These are phyloP conservation scores for Monochamus alternatus DNA, from an alignment of 2,888 invertebrate species.

Conservation along the genomic window DNA sequence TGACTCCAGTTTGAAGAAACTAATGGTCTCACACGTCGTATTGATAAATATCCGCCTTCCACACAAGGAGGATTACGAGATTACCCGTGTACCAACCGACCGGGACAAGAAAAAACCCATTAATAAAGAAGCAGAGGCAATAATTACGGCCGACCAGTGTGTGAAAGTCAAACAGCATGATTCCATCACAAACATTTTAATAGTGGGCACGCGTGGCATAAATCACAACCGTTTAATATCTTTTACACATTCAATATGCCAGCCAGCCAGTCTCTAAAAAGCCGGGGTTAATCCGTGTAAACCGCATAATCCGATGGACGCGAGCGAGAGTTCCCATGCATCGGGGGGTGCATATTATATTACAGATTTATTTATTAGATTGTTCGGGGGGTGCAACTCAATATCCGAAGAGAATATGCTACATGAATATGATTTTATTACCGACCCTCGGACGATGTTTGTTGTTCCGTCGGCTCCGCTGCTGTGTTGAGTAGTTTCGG, in stretches of 20 bases:
- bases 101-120: conserved; percentile 41
- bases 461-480: conserved; percentile 33
- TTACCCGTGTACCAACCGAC: conserved; percentile 13
- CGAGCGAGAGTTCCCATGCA: conserved; percentile 62
- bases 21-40: background rate
- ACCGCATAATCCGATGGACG: conserved; percentile 67
- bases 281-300: conserved; percentile 69
- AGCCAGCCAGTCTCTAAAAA: conserved; percentile 62
- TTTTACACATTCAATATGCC: conserved; percentile 70
- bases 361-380: conserved; percentile 69
- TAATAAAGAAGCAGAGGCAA: conserved; percentile 46
- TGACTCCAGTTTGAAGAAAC: background rate
- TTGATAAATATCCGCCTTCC: conserved; percentile 10
- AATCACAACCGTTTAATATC: conserved; percentile 68
- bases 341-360: conserved; percentile 69
- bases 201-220: conserved; percentile 66
- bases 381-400: conserved; percentile 66
- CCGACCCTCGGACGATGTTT: conserved; percentile 50
- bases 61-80: conserved; percentile 24
- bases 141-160: conserved; percentile 59
- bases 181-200: conserved; percentile 68
- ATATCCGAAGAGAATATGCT: conserved; percentile 66
- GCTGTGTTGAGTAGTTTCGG: no score
- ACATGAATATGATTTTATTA: conserved; percentile 66
- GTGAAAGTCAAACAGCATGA: conserved; percentile 69